Percentiles rank a stretch among this genome's conserved stretches.
phyloP scores from a whole-genome alignment of 2,797 vertebrate species.

The Microctenopoma steveboyesi region DNA sequence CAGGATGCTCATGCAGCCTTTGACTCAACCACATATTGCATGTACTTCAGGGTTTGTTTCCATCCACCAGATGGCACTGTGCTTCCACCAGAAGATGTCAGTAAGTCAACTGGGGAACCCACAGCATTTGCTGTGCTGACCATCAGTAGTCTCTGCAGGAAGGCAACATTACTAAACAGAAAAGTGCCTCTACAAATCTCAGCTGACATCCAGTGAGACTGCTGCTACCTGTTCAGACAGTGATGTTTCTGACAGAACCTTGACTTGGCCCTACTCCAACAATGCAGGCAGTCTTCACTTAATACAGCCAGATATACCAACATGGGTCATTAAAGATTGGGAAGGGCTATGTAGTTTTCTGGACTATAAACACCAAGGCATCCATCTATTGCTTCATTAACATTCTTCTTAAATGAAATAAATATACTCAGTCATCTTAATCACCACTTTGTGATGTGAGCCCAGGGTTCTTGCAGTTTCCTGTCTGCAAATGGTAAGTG shows the following conservation, averaged over 20 bases:
- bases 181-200: constrained; percentile 9
- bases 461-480: background rate
- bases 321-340: background rate
- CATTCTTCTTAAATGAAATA: constrained; percentile 12
- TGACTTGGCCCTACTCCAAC: constrained; percentile 58
- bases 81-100: background rate
- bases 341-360: background rate
- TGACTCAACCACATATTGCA: background rate
- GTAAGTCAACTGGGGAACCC: background rate
- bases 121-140: background rate
- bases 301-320: background rate
- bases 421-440: constrained; percentile 4
- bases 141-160: background rate
- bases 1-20: background rate
- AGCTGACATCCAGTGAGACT: constrained; percentile 76
- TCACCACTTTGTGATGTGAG: background rate
- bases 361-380: background rate
- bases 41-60: background rate
- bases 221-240: background rate
- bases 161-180: background rate
- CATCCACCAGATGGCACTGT: constrained; percentile 64
- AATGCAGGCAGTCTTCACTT: constrained; percentile 59
- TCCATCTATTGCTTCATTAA: background rate
- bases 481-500: too few species aligned
- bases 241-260: background rate